Evolutionary conservation across 64 coral and sea anemone species (phyloP).

Genomic region (Dendrophyllia cribrosa): DNA sequence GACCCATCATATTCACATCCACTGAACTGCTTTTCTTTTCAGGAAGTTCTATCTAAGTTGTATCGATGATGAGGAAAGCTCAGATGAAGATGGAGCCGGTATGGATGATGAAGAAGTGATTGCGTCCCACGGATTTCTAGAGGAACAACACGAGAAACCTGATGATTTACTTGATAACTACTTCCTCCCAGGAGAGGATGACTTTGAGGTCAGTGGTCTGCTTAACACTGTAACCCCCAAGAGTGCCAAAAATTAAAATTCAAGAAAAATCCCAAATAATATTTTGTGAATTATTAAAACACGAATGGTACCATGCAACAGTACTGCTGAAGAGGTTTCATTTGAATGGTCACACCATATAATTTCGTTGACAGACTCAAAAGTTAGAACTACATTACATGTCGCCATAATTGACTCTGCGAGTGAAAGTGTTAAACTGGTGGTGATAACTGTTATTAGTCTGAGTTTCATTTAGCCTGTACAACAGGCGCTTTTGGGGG

Average conservation of each 20-base stretch:
- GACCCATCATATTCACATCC: background rate
- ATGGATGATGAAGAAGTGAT: conserved; percentile 64
- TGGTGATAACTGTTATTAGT: no score
- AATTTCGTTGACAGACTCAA: no score
- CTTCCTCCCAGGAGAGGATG: conserved; percentile 82
- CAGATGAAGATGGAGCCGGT: conserved; percentile 62
- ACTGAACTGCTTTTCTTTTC: background rate
- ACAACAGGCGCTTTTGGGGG: no score
- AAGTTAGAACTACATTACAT: no score
- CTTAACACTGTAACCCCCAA: background rate
- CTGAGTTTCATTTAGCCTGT: no score
- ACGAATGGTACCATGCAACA: no score
- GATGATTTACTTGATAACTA: conserved; percentile 85
- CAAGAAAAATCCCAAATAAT: no score
- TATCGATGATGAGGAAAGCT: conserved; percentile 75
- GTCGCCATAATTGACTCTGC: no score
- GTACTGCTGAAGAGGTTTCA: no score
- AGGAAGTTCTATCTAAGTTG: conserved; percentile 93
- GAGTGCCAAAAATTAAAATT: no score
- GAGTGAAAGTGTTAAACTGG: no score
- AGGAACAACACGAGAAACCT: conserved; percentile 79
- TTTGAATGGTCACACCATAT: no score
- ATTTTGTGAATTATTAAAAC: background rate
- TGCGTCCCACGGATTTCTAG: conserved; percentile 64
- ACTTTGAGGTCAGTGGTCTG: conserved; percentile 67